A percentile compares a stretch with the other conserved stretches of the same genome.
These are phyloP conservation scores for Syrphus vitripennis DNA, from an alignment of 2,888 invertebrate species.

Conservation along the genomic window DNA sequence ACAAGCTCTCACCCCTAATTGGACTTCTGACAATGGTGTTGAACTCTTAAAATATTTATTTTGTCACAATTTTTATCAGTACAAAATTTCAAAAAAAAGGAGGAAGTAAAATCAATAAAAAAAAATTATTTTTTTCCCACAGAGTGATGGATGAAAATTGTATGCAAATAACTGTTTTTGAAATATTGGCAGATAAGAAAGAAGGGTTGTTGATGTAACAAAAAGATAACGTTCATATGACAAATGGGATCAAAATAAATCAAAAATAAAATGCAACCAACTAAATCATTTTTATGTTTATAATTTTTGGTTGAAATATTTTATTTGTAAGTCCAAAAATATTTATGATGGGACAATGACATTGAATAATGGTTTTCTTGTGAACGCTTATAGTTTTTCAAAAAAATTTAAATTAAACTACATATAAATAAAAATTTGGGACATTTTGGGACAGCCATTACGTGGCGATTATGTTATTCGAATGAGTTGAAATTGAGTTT, in stretches of 20 bases:
- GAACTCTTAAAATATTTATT: slow-evolving; percentile 59
- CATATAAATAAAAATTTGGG: background rate
- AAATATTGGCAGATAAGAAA: background rate
- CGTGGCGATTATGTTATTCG: background rate
- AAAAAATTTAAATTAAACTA: background rate
- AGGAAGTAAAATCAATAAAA: slow-evolving; percentile 48
- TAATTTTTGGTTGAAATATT: background rate
- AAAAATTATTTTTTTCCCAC: slow-evolving; percentile 43
- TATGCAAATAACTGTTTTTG: background rate
- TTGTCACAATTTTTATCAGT: slow-evolving; percentile 24
- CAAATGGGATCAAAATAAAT: background rate
- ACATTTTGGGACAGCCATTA: background rate
- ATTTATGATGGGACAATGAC: background rate
- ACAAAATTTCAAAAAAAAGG: slow-evolving; percentile 10
- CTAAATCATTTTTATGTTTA: background rate
- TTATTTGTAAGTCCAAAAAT: background rate
- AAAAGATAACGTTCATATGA: background rate
- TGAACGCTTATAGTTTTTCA: background rate
- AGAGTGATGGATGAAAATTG: slow-evolving; percentile 3
- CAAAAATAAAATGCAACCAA: background rate
- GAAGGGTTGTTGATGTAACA: slow-evolving; percentile 3
- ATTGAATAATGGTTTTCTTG: background rate
- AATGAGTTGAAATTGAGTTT: background rate
- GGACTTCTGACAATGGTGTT: slow-evolving; percentile 45
- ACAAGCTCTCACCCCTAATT: slow-evolving; percentile 68